Evolutionary conservation across 1,140 invertebrate species (phyloP).

Genomic region (Orius insidiosus): DNA sequence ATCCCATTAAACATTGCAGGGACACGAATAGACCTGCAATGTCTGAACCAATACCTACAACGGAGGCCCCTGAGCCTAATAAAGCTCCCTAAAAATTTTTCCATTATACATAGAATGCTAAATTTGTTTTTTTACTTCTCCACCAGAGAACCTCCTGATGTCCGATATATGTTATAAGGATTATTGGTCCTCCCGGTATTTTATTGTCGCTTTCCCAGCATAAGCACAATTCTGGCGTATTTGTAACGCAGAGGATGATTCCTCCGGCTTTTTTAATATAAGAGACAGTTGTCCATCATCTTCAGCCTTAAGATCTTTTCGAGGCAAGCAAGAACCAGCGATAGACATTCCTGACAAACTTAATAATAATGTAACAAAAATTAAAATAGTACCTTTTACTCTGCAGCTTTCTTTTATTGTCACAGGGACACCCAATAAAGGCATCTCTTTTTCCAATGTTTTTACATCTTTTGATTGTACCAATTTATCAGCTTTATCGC

Average conservation of each 20-base stretch:
- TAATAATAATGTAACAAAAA: too few relatives aligned
- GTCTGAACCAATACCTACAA: conserved; percentile 68
- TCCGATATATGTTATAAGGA: conserved; percentile 68
- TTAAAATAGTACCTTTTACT: conserved; percentile 34
- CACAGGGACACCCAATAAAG: conserved; percentile 45
- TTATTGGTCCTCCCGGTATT: conserved; percentile 68
- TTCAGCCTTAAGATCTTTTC: conserved; percentile 35
- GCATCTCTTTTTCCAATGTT: conserved; percentile 33
- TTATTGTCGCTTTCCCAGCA: conserved; percentile 80
- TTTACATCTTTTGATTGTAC: conserved; percentile 24
- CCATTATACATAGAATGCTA: too few relatives aligned
- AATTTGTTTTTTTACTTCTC: conserved; percentile 35
- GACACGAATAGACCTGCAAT: conserved; percentile 67
- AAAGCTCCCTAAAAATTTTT: conserved; percentile 39
- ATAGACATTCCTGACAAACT: conserved; percentile 27
- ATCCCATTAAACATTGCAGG: conserved; percentile 72
- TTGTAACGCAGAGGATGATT: conserved; percentile 70
- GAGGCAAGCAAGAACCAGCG: conserved; percentile 31
- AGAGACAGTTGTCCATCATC: conserved; percentile 51
- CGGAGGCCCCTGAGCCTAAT: conserved; percentile 48
- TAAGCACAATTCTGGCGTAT: conserved; percentile 77
- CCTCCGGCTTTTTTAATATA: conserved; percentile 55
- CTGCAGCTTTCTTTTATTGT: conserved; percentile 50
- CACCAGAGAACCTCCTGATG: conserved; percentile 56
- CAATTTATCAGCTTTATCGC: conserved; percentile 32